phyloP scores from a whole-genome alignment of 2,888 invertebrate species.

The Parasteatoda lunata region DNA sequence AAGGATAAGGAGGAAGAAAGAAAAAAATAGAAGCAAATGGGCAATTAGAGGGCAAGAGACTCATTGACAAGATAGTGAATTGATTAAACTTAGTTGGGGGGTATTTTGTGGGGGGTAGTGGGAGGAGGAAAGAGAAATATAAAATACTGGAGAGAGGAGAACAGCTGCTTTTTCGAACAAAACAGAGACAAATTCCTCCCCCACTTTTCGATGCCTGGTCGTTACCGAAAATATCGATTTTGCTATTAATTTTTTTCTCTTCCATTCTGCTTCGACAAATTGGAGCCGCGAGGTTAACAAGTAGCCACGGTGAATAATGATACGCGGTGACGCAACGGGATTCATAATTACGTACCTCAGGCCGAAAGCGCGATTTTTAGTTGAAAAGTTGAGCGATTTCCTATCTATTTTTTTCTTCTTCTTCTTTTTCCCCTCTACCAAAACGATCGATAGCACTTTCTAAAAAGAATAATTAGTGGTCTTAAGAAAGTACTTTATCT shows the following conservation, averaged over 20 bases:
- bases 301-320: slow-evolving; percentile 66
- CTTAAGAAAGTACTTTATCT: slow-evolving; percentile 68
- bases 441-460: slow-evolving; percentile 62
- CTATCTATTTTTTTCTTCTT: slow-evolving; percentile 43
- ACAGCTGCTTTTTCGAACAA: slow-evolving; percentile 46
- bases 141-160: slow-evolving; percentile 12
- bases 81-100: slow-evolving; percentile 54
- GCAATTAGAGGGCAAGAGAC: slow-evolving; percentile 51
- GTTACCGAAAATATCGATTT: slow-evolving; percentile 64
- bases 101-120: slow-evolving; percentile 13
- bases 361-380: slow-evolving; percentile 61
- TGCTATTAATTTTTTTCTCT: slow-evolving; percentile 65
- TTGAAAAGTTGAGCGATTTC: slow-evolving; percentile 68
- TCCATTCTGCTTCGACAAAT: slow-evolving; percentile 66
- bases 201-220: slow-evolving; percentile 47
- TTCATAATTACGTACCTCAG: slow-evolving; percentile 63
- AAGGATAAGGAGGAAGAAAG: not conserved
- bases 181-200: slow-evolving; percentile 41
- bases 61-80: slow-evolving; percentile 67
- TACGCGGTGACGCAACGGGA: slow-evolving; percentile 58
- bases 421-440: slow-evolving; percentile 14
- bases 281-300: slow-evolving; percentile 68
- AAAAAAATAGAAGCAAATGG: slow-evolving; percentile 46
- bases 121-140: slow-evolving; percentile 2
- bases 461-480: slow-evolving; percentile 67